Percentiles rank a stretch among this genome's conserved stretches.
Evolutionary conservation across 2,888 invertebrate genomes (phyloP).

Genomic region (Actias luna): DNA sequence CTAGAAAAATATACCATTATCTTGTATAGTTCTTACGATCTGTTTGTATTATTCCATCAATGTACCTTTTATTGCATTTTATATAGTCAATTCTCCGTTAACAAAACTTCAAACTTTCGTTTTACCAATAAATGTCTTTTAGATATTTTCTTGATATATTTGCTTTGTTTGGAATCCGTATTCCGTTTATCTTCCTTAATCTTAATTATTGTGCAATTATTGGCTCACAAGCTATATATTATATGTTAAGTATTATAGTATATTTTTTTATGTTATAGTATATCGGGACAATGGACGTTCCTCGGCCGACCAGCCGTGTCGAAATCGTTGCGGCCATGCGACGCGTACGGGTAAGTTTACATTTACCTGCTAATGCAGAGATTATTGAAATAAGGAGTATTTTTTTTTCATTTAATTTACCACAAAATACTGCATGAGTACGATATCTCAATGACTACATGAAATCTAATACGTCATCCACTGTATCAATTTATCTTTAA

Average conservation of each 20-base stretch:
- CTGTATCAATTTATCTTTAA: too few relatives aligned
- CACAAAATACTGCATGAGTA: not conserved
- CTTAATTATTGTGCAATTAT: not conserved
- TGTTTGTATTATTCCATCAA: too few relatives aligned
- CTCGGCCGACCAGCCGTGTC: constrained; percentile 96
- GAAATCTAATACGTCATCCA: too few relatives aligned
- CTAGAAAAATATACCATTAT: too few relatives aligned
- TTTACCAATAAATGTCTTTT: not conserved
- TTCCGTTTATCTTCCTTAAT: not conserved
- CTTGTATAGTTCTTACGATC: too few relatives aligned
- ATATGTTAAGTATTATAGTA: not conserved
- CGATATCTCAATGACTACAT: not conserved
- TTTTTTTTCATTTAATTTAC: not conserved
- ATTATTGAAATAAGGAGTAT: not conserved
- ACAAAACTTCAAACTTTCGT: not conserved
- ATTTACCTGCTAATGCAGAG: not conserved
- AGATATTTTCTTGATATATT: too few relatives aligned
- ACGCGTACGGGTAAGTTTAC: constrained; percentile 91
- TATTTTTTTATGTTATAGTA: constrained; percentile 85
- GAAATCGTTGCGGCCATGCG: constrained; percentile 99
- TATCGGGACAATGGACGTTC: constrained; percentile 98
- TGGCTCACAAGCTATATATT: not conserved
- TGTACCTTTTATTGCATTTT: too few relatives aligned
- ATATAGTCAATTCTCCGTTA: too few relatives aligned
- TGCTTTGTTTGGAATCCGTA: too few relatives aligned